Base-by-base conservation (phyloP, 2,797 vertebrate species). In the Thripadectes ignobilis region DNA sequence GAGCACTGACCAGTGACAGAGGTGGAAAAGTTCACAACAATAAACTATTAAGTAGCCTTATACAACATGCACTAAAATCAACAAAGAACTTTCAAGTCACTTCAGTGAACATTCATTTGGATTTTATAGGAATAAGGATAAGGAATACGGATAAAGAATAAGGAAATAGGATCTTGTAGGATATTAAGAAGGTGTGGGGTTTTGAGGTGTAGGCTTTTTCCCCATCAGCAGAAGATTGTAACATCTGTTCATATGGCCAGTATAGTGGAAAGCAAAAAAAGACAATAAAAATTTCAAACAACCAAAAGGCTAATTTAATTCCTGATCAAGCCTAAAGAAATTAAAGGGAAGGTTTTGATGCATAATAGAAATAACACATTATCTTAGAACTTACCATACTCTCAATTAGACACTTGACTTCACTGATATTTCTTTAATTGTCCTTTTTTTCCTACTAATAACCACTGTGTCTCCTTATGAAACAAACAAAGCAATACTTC, bases 1-100 rank as follows among this genome's bases (percentile, higher is more conserved):
- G 67, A 93, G 58, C 67, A 85, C 90, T 95, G 89, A 84, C 71
- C 82, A 90, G 51, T 67, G 90, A 92, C 82, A 6, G 9, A 87
- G n/a, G 62, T 61, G 62, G 76, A 62, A 79, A 62, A 72, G 81
- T 84, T 89, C 65, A 49, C 62, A 82, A 34, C 19, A 24, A 59
- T 81, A 74, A 93, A 79, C 68, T 87, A 62, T 76, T 48, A 76
- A 91, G 36, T 15, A 89, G 34, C 41, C 54, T 95, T 88, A 85
- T 41, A 58, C 41, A 92, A 57, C 14, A 67, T 1, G 5, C 38
- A 65, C 63, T 89, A 77, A 95, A 92, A 92, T 30, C 41, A 76
- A 61, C 19, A 67, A 46, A 85, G 59, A 71, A 49, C 13, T 63
- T 89, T 38, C 26, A 29, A 65, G 20, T 48, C 38, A 54, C 38